phyloP scores from a whole-genome alignment of 1,140 invertebrate species.

The Tenebrio molitor region DNA sequence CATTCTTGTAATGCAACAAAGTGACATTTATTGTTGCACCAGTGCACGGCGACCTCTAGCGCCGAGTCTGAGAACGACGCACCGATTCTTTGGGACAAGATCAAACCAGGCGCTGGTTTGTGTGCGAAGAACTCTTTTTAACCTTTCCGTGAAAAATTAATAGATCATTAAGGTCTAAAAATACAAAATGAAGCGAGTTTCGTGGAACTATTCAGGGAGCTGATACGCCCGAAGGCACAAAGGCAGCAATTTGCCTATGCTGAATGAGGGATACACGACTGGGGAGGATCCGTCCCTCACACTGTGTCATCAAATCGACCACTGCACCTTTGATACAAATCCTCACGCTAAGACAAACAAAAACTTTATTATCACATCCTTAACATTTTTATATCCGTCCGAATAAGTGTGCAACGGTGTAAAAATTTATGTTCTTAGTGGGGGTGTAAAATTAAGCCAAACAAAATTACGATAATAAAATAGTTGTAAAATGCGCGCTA shows the following conservation, averaged over 20 bases:
- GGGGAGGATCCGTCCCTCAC: conserved; percentile 33
- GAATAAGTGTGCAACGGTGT: background rate
- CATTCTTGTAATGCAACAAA: too few species aligned
- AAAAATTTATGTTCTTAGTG: too few species aligned
- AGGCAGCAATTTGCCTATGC: conserved; percentile 46
- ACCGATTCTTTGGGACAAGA: too few species aligned
- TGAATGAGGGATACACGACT: conserved; percentile 44
- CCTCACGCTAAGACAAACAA: conserved; percentile 25
- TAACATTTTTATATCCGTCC: background rate
- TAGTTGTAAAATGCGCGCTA: too few species aligned
- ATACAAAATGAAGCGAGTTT: conserved; percentile 38
- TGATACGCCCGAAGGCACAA: conserved; percentile 44
- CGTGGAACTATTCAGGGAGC: conserved; percentile 42
- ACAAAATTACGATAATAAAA: too few species aligned
- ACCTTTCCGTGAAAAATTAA: conserved; percentile 21
- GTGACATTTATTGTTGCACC: too few species aligned
- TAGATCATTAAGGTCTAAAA: conserved; percentile 41
- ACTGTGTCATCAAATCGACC: conserved; percentile 39
- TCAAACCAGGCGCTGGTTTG: too few species aligned
- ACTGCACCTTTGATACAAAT: conserved; percentile 44
- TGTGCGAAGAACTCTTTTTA: too few species aligned
- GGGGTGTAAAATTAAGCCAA: too few species aligned
- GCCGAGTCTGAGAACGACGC: too few species aligned
- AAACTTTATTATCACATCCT: conserved; percentile 42
- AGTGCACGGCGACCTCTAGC: too few species aligned